phyloP scores from a whole-genome alignment of 2,888 invertebrate species.

The Diplazon laetatorius region DNA sequence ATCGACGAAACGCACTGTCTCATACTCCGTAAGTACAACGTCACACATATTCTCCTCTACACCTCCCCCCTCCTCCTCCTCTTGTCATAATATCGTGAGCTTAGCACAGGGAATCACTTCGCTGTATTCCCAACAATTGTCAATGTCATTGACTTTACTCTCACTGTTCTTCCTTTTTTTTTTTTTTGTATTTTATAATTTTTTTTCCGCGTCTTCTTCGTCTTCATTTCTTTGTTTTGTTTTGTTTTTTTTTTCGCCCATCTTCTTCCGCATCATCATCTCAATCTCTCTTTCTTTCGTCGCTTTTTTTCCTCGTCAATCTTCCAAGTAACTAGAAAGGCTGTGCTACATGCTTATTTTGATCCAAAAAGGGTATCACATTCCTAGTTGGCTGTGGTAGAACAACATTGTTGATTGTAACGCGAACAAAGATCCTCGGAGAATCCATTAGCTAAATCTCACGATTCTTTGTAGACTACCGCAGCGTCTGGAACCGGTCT shows the following conservation, averaged over 20 bases:
- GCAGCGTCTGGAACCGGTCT: slow-evolving; percentile 80
- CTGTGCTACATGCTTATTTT: slow-evolving; percentile 71
- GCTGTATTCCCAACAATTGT: slow-evolving; percentile 32
- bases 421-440: slow-evolving; percentile 73
- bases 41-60: slow-evolving; percentile 38
- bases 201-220: background rate
- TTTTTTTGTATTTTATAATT: background rate
- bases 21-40: slow-evolving; percentile 61
- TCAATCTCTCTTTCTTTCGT: slow-evolving; percentile 47
- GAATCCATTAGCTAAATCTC: slow-evolving; percentile 75
- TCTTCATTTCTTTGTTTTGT: slow-evolving; percentile 27
- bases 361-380: slow-evolving; percentile 76
- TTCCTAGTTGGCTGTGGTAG: slow-evolving; percentile 76
- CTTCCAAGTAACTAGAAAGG: slow-evolving; percentile 69
- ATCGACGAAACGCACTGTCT: slow-evolving; percentile 61
- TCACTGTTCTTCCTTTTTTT: slow-evolving; percentile 35
- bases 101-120: slow-evolving; percentile 45
- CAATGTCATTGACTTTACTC: slow-evolving; percentile 41
- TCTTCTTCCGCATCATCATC: too few relatives aligned
- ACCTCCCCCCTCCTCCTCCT: too few relatives aligned
- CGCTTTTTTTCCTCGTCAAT: background rate
- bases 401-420: slow-evolving; percentile 75
- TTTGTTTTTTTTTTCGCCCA: background rate
- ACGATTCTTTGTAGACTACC: slow-evolving; percentile 80
- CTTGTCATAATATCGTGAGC: too few relatives aligned